These are phyloP conservation scores for Mastacembelus armatus DNA, from an alignment of 2,797 vertebrate species.

Conservation along the genomic window DNA sequence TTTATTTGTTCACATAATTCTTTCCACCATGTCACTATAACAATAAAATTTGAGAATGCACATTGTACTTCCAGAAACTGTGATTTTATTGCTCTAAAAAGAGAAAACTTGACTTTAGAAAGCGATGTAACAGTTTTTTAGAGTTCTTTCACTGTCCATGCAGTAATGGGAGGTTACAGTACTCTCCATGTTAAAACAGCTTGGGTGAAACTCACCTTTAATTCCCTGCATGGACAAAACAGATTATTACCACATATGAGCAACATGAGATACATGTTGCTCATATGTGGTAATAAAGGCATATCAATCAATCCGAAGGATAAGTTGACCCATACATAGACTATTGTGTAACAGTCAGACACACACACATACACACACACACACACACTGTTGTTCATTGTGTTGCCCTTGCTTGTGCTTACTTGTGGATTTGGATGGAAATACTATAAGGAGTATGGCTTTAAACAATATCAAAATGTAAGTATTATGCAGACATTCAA, in stretches of 20 bases:
- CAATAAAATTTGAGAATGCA: constrained; percentile 38
- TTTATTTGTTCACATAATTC: background rate
- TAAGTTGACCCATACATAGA: background rate
- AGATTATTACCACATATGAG: no score
- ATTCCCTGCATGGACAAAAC: constrained; percentile 14
- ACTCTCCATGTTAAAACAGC: background rate
- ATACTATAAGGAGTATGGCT: background rate
- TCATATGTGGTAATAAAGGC: constrained; percentile 14
- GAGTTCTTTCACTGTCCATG: background rate
- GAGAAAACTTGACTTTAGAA: constrained; percentile 5
- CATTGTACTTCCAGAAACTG: constrained; percentile 17
- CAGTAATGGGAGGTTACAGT: background rate
- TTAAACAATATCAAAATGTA: background rate
- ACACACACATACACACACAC: background rate
- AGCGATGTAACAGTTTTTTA: background rate
- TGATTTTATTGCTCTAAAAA: constrained; percentile 9
- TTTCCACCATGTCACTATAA: constrained; percentile 20
- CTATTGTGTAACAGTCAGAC: constrained; percentile 19
- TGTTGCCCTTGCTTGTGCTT: no score
- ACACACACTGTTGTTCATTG: no score
- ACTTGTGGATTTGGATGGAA: constrained; percentile 7
- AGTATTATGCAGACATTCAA: constrained; percentile 20
- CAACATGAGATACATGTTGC: background rate
- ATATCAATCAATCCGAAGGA: constrained; percentile 15
- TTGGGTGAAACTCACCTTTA: background rate